Evolutionary conservation across 2,888 invertebrate species (phyloP).

Genomic region (Trypoxylon attenuatum): DNA sequence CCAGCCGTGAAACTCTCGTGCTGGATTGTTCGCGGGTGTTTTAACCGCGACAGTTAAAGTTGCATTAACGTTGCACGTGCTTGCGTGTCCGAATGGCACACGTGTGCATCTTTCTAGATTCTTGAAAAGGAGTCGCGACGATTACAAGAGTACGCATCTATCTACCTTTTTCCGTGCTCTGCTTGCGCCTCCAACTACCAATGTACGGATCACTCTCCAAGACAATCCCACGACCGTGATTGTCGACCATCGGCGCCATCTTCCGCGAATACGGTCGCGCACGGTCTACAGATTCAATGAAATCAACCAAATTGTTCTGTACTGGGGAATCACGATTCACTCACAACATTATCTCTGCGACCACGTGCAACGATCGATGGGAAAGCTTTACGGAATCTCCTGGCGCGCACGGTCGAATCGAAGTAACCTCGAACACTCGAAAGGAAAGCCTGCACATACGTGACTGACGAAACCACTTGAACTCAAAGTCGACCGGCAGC

Average conservation of each 20-base stretch:
- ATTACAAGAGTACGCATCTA: too few species aligned
- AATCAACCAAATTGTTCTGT: too few species aligned
- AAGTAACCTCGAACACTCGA: too few species aligned
- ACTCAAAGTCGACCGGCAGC: too few species aligned
- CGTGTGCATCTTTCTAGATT: too few species aligned
- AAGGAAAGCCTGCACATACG: too few species aligned
- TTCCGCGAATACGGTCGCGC: slow-evolving; percentile 17
- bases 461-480: too few species aligned
- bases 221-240: slow-evolving; percentile 36
- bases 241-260: slow-evolving; percentile 60
- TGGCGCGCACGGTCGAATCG: too few species aligned
- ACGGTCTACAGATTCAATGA: too few species aligned
- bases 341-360: slow-evolving; percentile 15
- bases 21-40: not conserved
- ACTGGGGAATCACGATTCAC: not conserved
- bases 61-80: not conserved
- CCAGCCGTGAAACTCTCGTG: not conserved
- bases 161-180: slow-evolving; percentile 49
- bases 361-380: slow-evolving; percentile 10
- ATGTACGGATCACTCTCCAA: slow-evolving; percentile 56
- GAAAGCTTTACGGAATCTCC: not conserved
- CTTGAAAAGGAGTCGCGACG: too few species aligned
- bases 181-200: slow-evolving; percentile 59
- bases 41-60: too few species aligned
- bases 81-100: too few species aligned